Evolutionary conservation across 2,797 vertebrate genomes (phyloP).

Genomic region (Erethizon dorsatum): DNA sequence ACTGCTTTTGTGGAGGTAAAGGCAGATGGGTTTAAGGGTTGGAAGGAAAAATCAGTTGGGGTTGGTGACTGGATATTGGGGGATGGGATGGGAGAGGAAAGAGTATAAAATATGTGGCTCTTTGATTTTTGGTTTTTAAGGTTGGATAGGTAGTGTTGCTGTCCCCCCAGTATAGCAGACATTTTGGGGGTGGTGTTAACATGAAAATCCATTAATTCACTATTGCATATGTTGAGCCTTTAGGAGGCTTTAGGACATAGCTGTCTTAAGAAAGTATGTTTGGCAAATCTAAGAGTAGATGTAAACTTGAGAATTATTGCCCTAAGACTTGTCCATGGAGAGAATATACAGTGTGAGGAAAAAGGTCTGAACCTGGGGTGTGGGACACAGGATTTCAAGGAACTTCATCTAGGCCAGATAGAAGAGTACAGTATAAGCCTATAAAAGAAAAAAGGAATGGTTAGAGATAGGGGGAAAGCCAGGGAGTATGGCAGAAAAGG

Average conservation of each 20-base stretch:
- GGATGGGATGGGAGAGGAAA: not conserved
- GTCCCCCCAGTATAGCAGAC: not conserved
- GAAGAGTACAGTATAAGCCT: not conserved
- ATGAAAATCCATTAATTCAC: not conserved
- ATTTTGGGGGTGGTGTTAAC: not conserved
- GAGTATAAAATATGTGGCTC: not conserved
- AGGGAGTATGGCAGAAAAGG: not conserved
- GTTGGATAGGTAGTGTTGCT: not conserved
- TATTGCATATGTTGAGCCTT: constrained; percentile 23
- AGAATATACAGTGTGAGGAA: not conserved
- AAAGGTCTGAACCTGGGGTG: not conserved
- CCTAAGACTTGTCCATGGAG: not conserved
- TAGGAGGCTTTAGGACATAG: not conserved
- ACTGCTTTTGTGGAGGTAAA: not conserved
- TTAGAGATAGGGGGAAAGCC: not conserved
- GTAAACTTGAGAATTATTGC: not conserved
- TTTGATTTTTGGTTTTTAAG: not conserved
- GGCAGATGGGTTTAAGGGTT: not conserved
- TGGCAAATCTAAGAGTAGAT: not conserved
- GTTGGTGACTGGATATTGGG: not conserved
- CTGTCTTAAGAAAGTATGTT: constrained; percentile 38
- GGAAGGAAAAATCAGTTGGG: not conserved
- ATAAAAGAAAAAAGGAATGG: not conserved
- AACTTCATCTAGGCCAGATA: not conserved
- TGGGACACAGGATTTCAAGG: not conserved